Conservation (phyloP, 2,888 invertebrate species). For the Linnaemya tessellans region DNA sequence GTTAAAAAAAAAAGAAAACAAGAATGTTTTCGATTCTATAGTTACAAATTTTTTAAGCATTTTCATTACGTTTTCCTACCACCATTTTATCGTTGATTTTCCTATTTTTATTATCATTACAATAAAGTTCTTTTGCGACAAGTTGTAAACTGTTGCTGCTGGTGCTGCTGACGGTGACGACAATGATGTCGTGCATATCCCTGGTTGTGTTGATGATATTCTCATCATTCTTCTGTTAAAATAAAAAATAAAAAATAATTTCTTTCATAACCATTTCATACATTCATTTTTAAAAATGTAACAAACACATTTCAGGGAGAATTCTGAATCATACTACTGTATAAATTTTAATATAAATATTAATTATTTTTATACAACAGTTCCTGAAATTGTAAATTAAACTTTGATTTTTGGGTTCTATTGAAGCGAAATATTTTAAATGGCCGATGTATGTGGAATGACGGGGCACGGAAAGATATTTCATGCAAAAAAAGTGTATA, state of each 20-base stretch:
- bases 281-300: too few species aligned
- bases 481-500: too few species aligned
- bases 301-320: too few species aligned
- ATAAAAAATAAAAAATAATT: neutral
- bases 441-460: too few species aligned
- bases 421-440: too few species aligned
- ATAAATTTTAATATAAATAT: too few species aligned
- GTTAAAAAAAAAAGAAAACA: conserved; percentile 50
- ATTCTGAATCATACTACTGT: too few species aligned
- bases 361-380: too few species aligned
- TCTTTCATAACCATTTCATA: too few species aligned
- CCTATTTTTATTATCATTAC: conserved; percentile 39
- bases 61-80: conserved; percentile 40
- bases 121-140: conserved; percentile 62
- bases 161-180: conserved; percentile 23
- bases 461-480: too few species aligned
- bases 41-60: conserved; percentile 31
- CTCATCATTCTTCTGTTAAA: conserved; percentile 3
- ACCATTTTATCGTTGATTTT: neutral
- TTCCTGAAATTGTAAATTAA: too few species aligned
- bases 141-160: conserved; percentile 29
- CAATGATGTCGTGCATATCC: neutral
- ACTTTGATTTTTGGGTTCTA: too few species aligned
- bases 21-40: conserved; percentile 40
- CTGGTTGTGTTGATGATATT: conserved; percentile 5